Evolutionary conservation across 2,888 invertebrate genomes (phyloP).

Genomic region (Protophormia terraenovae): DNA sequence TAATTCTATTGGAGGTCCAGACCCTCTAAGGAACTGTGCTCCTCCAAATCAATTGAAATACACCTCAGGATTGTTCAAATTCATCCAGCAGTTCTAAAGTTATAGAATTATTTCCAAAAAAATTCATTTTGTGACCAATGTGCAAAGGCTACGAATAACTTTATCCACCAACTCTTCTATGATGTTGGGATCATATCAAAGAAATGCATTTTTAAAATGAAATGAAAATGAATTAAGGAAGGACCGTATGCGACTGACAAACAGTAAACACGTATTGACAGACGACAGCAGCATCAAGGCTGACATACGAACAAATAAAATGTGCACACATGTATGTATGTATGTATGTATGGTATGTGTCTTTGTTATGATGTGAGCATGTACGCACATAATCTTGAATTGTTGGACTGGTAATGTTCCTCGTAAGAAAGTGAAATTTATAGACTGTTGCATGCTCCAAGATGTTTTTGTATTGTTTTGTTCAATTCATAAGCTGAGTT

Average conservation of each 20-base stretch:
- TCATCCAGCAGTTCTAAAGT: too few relatives aligned
- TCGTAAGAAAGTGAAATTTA: slow-evolving; percentile 64
- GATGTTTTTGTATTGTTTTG: neutral
- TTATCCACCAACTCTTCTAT: neutral
- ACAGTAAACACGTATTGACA: slow-evolving; percentile 43
- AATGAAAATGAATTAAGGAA: slow-evolving; percentile 56
- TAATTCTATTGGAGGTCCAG: too few relatives aligned
- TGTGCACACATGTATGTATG: neutral
- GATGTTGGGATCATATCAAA: neutral
- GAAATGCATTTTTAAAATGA: slow-evolving; percentile 34
- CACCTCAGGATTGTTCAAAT: too few relatives aligned
- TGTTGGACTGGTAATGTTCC: slow-evolving; percentile 20
- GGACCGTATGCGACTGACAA: slow-evolving; percentile 39
- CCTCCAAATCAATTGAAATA: too few relatives aligned
- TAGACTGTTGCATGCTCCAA: slow-evolving; percentile 9
- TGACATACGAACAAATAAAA: slow-evolving; percentile 18
- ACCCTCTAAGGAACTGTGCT: too few relatives aligned
- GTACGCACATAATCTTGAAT: slow-evolving; percentile 59
- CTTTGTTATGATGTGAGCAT: slow-evolving; percentile 24
- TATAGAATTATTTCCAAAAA: too few relatives aligned
- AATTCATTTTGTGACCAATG: too few relatives aligned
- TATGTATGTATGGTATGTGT: neutral
- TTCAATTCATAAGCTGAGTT: neutral
- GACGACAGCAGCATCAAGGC: slow-evolving; percentile 58
- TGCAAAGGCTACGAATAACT: neutral